Conservation (phyloP, 2,797 vertebrate species). For the Aratinga solstitialis region DNA sequence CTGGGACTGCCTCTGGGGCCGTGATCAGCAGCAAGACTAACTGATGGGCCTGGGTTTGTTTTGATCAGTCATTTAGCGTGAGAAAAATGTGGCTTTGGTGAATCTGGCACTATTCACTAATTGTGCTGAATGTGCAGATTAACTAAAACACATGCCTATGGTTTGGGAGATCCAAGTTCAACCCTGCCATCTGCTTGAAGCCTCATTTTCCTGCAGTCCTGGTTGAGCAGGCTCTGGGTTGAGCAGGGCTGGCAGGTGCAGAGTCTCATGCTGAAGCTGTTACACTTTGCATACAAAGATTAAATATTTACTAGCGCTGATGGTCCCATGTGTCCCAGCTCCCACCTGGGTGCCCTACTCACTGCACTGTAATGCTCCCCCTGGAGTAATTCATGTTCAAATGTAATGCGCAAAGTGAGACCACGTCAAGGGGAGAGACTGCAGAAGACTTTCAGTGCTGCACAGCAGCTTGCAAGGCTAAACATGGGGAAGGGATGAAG, state of each 20-base stretch:
- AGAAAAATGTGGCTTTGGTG: not conserved
- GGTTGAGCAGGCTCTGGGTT: not conserved
- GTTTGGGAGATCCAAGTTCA: conserved; percentile 53
- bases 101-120: conserved; percentile 20
- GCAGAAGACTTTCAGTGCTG: not conserved
- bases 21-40: not conserved
- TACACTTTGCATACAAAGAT: not conserved
- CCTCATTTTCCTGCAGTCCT: not conserved
- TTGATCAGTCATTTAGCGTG: not conserved
- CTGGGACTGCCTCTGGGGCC: conserved; percentile 8
- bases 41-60: conserved; percentile 18
- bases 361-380: not conserved
- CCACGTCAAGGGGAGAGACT: not conserved
- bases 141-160: conserved; percentile 27
- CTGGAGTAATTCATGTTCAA: not conserved
- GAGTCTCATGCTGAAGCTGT: not conserved
- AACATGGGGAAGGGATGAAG: not conserved
- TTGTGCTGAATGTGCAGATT: conserved; percentile 12
- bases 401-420: not conserved
- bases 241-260: not conserved
- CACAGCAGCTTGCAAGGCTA: not conserved
- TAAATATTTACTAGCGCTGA: conserved; percentile 13
- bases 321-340: not conserved
- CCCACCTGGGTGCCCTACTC: not conserved
- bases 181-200: not conserved